Percentiles rank a stretch among this genome's conserved stretches.
Evolutionary conservation across 1,140 invertebrate species (phyloP).

Genomic region (Pentalonia nigronervosa): DNA sequence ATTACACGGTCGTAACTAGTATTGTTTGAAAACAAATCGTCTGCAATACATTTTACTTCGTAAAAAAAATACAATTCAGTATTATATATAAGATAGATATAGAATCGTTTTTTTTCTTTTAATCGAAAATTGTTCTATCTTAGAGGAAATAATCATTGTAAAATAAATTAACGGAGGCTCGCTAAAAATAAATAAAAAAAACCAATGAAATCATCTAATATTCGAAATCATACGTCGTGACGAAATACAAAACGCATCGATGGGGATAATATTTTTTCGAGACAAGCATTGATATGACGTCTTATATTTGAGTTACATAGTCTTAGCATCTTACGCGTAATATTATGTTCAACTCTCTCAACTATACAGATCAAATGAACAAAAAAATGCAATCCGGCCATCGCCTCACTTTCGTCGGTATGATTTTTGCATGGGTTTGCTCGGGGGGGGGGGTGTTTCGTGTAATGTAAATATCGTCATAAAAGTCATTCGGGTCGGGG

Average conservation of each 20-base stretch:
- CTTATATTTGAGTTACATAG: too few relatives aligned
- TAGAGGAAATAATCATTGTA: neutral
- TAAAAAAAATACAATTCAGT: neutral
- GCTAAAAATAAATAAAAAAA: neutral
- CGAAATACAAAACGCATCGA: too few relatives aligned
- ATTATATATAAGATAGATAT: too few relatives aligned
- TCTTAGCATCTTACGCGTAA: too few relatives aligned
- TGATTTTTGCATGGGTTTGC: neutral
- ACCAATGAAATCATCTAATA: neutral
- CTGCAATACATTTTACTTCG: neutral
- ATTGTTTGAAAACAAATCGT: constrained; percentile 2
- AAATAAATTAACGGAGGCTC: neutral
- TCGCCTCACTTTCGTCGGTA: neutral
- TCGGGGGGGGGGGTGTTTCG: neutral
- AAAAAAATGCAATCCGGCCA: neutral
- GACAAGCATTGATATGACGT: too few relatives aligned
- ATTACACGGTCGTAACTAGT: neutral
- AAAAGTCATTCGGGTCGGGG: neutral
- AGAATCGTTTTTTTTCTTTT: neutral
- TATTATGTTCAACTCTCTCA: too few relatives aligned
- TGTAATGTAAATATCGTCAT: neutral
- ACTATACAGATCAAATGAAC: too few relatives aligned
- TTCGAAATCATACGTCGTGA: too few relatives aligned
- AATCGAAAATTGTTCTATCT: neutral
- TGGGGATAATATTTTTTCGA: too few relatives aligned